These are phyloP conservation scores for Eunapius fragilis DNA, from an alignment of 37 sponge, comb jelly and placozoan species.

Conservation along the genomic window DNA sequence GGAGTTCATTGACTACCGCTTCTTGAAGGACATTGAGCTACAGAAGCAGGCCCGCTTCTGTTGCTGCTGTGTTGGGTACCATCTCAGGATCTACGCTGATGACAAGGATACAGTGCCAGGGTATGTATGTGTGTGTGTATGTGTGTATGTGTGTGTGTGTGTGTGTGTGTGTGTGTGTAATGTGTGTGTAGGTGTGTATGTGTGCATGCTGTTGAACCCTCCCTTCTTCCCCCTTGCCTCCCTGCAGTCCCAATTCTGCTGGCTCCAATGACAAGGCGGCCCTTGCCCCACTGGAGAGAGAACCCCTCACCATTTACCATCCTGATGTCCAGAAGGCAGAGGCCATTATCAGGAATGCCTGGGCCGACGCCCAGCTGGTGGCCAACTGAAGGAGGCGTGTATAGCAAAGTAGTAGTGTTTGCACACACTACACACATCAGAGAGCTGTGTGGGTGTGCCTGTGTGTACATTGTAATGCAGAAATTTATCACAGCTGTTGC, in stretches of 20 bases:
- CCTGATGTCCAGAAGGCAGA: conserved; percentile 74
- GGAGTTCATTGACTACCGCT: conserved; percentile 87
- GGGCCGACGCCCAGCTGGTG: conserved; percentile 82
- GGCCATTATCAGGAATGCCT: conserved; percentile 82
- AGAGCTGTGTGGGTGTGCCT: too few species aligned
- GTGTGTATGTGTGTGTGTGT: background rate
- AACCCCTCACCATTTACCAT: conserved; percentile 77
- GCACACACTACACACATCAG: too few species aligned
- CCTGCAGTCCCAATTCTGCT: background rate
- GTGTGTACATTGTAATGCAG: too few species aligned
- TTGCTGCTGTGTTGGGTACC: conserved; percentile 84
- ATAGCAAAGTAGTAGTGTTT: background rate
- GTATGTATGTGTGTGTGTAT: background rate
- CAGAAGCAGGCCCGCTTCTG: conserved; percentile 66
- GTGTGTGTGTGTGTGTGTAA: background rate
- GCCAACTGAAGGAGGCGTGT: conserved; percentile 39
- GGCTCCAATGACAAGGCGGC: background rate
- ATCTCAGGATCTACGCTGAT: conserved; percentile 86
- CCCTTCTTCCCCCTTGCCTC: background rate
- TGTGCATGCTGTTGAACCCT: too few species aligned
- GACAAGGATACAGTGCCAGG: conserved; percentile 64
- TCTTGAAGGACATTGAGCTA: conserved; percentile 88
- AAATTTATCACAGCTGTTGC: too few species aligned
- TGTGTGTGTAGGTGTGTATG: background rate
- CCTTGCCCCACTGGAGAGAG: conserved; percentile 14